Evolutionary conservation across 2,888 invertebrate species (phyloP).

Genomic region (Machimus atricapillus): DNA sequence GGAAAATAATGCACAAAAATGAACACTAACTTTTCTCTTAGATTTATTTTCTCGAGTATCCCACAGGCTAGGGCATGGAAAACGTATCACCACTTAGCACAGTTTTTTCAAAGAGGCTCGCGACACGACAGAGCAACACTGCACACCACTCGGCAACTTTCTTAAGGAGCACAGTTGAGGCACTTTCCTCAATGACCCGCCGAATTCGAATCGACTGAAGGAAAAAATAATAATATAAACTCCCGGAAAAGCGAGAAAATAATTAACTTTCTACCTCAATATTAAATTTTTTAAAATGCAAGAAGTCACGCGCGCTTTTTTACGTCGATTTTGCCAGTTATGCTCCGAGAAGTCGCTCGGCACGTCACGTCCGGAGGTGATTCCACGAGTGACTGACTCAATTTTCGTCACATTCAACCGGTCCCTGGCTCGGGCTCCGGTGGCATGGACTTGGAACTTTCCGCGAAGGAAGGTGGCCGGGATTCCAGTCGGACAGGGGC

Average conservation of each 20-base stretch:
- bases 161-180: background rate
- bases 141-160: background rate
- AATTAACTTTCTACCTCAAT: background rate
- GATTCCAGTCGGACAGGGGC: background rate
- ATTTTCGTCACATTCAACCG: slow-evolving; percentile 23
- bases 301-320: slow-evolving; percentile 25
- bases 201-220: background rate
- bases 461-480: background rate
- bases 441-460: slow-evolving; percentile 3
- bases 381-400: slow-evolving; percentile 27
- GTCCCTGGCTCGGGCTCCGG: background rate
- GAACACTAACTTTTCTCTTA: background rate
- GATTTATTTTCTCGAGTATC: background rate
- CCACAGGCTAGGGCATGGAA: background rate
- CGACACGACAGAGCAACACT: background rate
- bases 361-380: slow-evolving; percentile 17
- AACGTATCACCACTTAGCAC: background rate
- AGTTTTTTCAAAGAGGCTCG: background rate
- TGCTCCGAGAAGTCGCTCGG: background rate
- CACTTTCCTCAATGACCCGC: background rate
- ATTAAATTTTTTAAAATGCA: background rate
- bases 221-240: background rate
- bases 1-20: background rate
- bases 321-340: background rate
- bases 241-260: background rate